A percentile compares a stretch with the other conserved stretches of the same genome.
phyloP scores from a whole-genome alignment of 2,797 vertebrate species.

The Coregonus sp. region DNA sequence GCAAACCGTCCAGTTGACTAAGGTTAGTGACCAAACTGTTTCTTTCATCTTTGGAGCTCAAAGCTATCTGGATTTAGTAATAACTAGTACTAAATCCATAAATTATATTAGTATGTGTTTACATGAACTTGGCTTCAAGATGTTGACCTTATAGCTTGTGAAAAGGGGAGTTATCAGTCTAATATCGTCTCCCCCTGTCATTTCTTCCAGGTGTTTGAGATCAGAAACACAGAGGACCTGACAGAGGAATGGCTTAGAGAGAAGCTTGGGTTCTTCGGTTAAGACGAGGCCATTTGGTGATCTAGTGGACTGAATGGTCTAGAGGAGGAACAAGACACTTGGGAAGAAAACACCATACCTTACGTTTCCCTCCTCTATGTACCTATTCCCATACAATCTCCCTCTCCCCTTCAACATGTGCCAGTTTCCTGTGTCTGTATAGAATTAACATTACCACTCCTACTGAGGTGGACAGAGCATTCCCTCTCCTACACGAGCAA shows the following conservation, averaged over 20 bases:
- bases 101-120: neutral
- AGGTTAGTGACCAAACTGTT: conserved; percentile 63
- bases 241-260: conserved; percentile 82
- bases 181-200: neutral
- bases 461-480: neutral
- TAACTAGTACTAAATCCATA: no score
- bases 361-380: conserved; percentile 56
- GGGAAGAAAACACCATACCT: conserved; percentile 54
- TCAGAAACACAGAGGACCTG: conserved; percentile 82
- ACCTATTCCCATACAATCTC: conserved; percentile 44
- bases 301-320: conserved; percentile 24
- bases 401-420: conserved; percentile 45
- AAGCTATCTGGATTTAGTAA: neutral
- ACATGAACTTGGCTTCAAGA: neutral
- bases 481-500: conserved; percentile 5
- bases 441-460: neutral
- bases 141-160: neutral
- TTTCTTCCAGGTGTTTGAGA: conserved; percentile 78
- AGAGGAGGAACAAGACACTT: conserved; percentile 53
- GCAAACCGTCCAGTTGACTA: conserved; percentile 72
- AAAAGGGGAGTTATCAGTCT: no score
- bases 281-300: conserved; percentile 27
- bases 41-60: neutral
- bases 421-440: conserved; percentile 54
- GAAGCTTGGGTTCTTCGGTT: conserved; percentile 80